A percentile compares a stretch with the other conserved stretches of the same genome.
Evolutionary conservation across 2,113 vertebrate species (phyloP).

Genomic region (Entosphenus tridentatus): DNA sequence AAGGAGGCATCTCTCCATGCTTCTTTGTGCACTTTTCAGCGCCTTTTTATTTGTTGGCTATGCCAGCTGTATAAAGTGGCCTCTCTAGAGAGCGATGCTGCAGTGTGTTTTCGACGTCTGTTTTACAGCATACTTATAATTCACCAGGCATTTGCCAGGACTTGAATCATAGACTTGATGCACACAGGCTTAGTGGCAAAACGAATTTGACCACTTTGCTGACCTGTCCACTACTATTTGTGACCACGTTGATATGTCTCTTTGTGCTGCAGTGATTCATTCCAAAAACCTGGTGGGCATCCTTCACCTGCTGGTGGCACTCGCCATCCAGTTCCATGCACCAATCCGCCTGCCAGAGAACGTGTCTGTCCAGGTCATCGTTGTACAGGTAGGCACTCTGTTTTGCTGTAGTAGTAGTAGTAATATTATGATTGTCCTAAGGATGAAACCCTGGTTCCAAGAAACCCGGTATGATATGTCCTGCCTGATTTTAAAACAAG

Average conservation of each 20-base stretch:
- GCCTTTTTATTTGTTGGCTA: neutral
- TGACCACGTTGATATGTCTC: too few relatives aligned
- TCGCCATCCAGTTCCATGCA: constrained; percentile 67
- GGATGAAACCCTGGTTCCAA: too few relatives aligned
- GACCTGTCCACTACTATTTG: too few relatives aligned
- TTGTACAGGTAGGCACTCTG: constrained; percentile 42
- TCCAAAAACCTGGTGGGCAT: constrained; percentile 74
- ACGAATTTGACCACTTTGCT: too few relatives aligned
- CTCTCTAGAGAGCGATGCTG: neutral
- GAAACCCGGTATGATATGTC: too few relatives aligned
- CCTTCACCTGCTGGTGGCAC: constrained; percentile 52
- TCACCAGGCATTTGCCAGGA: too few relatives aligned
- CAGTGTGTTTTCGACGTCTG: neutral
- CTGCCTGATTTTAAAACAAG: too few relatives aligned
- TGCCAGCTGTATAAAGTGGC: neutral
- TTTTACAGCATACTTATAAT: constrained; percentile 3
- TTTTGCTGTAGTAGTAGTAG: too few relatives aligned
- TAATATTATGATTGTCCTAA: too few relatives aligned
- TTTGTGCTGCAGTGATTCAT: constrained; percentile 38
- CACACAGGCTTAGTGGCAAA: too few relatives aligned
- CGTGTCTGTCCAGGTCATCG: constrained; percentile 57
- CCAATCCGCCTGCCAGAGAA: constrained; percentile 71
- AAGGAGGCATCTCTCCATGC: neutral
- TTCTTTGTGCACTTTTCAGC: neutral
- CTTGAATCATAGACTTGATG: too few relatives aligned